phyloP scores from a whole-genome alignment of 2,797 vertebrate species.

The Nyctalus aviator region DNA sequence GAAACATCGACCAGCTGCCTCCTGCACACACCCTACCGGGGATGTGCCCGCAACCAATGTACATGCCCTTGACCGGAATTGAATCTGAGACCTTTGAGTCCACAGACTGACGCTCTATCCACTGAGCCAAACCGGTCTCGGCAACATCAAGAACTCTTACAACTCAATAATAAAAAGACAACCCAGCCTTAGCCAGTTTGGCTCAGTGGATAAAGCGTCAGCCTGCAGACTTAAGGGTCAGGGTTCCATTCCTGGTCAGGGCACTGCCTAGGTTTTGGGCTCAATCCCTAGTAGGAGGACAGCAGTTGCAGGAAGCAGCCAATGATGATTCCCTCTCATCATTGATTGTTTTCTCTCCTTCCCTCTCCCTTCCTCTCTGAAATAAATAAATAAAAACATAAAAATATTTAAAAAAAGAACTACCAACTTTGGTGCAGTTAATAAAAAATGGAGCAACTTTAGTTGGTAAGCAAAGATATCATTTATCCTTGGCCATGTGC shows the following conservation, averaged over 20 bases:
- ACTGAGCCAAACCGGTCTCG: too few relatives aligned
- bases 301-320: not conserved
- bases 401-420: not conserved
- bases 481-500: not conserved
- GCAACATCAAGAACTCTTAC: not conserved
- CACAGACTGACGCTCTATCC: too few relatives aligned
- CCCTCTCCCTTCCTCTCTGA: not conserved
- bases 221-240: not conserved
- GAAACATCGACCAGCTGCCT: too few relatives aligned
- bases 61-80: too few relatives aligned
- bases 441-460: not conserved
- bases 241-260: not conserved
- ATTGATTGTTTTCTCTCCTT: not conserved
- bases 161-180: slow-evolving; percentile 31
- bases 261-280: not conserved
- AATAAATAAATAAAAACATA: not conserved
- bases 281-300: not conserved
- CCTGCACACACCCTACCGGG: too few relatives aligned
- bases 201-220: not conserved
- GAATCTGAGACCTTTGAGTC: too few relatives aligned
- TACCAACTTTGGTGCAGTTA: not conserved
- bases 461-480: not conserved
- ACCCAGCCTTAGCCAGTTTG: not conserved
- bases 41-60: too few relatives aligned
- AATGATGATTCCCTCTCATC: not conserved